Conservation (phyloP, 2,113 vertebrate genomes). For the Pteropus alecto region DNA sequence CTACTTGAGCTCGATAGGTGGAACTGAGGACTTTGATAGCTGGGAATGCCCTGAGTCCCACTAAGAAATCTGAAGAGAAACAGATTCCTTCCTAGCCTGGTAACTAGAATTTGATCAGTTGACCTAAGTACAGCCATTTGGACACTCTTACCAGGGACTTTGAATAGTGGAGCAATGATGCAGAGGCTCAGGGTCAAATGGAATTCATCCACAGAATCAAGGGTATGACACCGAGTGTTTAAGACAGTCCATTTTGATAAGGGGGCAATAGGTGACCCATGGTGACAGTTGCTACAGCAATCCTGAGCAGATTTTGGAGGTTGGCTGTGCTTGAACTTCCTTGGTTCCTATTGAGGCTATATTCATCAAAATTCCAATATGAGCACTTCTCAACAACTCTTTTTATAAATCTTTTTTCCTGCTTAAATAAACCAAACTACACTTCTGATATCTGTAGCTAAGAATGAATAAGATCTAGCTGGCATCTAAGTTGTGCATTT, state of each 20-base stretch:
- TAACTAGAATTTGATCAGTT: neutral
- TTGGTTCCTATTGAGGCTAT: neutral
- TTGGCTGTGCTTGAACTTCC: neutral
- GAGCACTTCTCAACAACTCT: neutral
- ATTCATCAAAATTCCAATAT: neutral
- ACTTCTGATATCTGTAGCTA: neutral
- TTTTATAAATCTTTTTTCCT: neutral
- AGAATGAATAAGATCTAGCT: neutral
- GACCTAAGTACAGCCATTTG: neutral
- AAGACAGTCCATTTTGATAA: neutral
- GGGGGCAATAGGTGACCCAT: neutral
- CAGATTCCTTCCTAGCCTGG: neutral
- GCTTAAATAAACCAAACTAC: neutral
- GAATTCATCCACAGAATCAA: neutral
- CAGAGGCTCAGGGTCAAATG: neutral
- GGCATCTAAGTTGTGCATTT: neutral
- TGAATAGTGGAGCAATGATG: neutral
- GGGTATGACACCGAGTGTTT: neutral
- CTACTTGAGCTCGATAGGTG: neutral
- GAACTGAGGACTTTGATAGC: neutral
- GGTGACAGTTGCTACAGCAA: neutral
- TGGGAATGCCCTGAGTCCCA: neutral
- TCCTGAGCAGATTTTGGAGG: neutral
- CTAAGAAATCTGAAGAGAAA: neutral
- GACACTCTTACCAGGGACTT: neutral